Conservation (phyloP, 2,888 invertebrate species). For the Spodoptera picta region DNA sequence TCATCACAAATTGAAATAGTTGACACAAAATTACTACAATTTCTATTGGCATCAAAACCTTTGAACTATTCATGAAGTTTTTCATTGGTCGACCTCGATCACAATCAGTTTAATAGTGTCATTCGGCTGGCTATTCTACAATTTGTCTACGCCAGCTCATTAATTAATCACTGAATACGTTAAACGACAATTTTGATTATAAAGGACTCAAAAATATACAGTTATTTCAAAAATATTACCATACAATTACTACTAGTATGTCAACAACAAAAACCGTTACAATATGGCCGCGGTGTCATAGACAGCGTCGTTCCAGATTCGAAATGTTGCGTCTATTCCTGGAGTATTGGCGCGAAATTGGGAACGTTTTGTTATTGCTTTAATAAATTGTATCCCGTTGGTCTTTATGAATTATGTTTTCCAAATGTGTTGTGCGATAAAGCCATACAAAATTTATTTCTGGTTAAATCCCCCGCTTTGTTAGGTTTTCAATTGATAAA, state of each 20-base stretch:
- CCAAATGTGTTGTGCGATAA: slow-evolving; percentile 40
- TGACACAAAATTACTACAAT: no score
- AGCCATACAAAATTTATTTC: slow-evolving; percentile 8
- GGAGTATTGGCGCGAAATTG: slow-evolving; percentile 67
- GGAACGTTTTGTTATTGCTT: slow-evolving; percentile 47
- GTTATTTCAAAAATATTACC: slow-evolving; percentile 34
- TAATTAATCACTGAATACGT: not conserved
- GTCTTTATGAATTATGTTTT: slow-evolving; percentile 43
- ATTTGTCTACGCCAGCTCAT: slow-evolving; percentile 2
- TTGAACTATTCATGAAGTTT: slow-evolving; percentile 8
- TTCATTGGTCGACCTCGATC: slow-evolving; percentile 8
- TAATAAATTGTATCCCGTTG: slow-evolving; percentile 43
- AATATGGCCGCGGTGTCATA: slow-evolving; percentile 55
- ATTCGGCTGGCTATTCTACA: not conserved
- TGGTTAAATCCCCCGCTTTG: slow-evolving; percentile 32
- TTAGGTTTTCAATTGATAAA: slow-evolving; percentile 3
- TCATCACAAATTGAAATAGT: no score
- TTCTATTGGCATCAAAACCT: slow-evolving; percentile 9
- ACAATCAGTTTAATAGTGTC: slow-evolving; percentile 2
- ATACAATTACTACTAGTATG: slow-evolving; percentile 25
- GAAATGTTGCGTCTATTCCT: slow-evolving; percentile 63
- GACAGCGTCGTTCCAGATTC: slow-evolving; percentile 61
- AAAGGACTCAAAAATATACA: slow-evolving; percentile 4
- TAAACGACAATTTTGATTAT: not conserved
- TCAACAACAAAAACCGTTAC: slow-evolving; percentile 54